phyloP scores from a whole-genome alignment of 2,113 vertebrate genomes.

The Phalacrocorax pelagicus region DNA sequence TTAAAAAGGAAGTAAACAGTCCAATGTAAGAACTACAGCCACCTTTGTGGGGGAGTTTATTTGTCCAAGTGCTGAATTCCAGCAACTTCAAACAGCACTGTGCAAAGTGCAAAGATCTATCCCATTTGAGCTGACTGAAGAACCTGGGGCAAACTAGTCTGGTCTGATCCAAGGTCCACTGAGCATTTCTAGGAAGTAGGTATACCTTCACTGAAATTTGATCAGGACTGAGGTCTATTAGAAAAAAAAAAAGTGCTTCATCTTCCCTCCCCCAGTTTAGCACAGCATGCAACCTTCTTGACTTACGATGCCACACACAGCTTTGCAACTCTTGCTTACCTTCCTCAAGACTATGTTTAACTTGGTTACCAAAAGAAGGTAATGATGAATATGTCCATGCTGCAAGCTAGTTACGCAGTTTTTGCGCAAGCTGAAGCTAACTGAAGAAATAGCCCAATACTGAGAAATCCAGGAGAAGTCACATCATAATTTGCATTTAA shows the following conservation, averaged over 20 bases:
- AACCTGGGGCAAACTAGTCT: neutral
- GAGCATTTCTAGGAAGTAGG: neutral
- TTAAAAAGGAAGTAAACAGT: neutral
- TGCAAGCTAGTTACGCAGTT: neutral
- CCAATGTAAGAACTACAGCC: neutral
- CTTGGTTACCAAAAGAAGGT: neutral
- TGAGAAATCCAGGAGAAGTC: neutral
- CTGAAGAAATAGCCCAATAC: neutral
- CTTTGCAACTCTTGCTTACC: neutral
- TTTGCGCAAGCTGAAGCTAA: neutral
- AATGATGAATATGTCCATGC: neutral
- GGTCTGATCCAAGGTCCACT: neutral
- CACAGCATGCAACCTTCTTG: neutral
- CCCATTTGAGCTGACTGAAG: neutral
- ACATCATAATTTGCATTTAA: neutral
- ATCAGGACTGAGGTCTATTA: neutral
- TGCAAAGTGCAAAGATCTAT: slow-evolving; percentile 52
- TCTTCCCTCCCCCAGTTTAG: neutral
- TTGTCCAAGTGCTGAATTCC: neutral
- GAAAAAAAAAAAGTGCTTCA: neutral
- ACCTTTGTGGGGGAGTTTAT: neutral
- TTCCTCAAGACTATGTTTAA: neutral
- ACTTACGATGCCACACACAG: neutral
- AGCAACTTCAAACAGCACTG: neutral
- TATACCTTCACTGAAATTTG: neutral